phyloP scores from a whole-genome alignment of 92 coral and sea anemone species.

The Meandrina meandrites region DNA sequence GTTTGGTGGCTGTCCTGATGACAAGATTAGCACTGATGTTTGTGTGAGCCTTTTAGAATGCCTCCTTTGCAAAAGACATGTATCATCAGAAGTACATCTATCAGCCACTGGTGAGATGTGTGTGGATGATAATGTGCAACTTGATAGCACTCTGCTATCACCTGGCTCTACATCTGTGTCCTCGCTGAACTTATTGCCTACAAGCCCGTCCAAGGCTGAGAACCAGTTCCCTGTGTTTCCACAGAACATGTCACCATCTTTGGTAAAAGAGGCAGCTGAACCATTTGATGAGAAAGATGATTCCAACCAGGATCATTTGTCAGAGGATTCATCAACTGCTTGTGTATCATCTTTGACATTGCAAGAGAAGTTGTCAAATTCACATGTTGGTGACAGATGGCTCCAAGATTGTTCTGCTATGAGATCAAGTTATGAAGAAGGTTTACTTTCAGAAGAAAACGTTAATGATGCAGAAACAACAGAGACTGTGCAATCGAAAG shows the following conservation, averaged over 20 bases:
- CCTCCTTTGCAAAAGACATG: neutral
- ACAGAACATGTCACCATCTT: neutral
- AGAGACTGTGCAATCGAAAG: neutral
- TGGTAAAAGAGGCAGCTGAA: neutral
- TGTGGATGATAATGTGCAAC: neutral
- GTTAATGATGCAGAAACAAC: neutral
- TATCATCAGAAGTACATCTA: neutral
- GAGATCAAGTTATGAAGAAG: neutral
- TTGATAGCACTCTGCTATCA: neutral
- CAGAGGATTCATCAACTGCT: neutral
- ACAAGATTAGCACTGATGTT: neutral
- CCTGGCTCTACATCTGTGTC: neutral
- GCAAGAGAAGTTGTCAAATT: neutral
- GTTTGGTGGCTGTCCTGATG: neutral
- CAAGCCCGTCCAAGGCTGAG: neutral
- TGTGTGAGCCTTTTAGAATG: conserved; percentile 16
- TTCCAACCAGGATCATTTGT: too few relatives aligned
- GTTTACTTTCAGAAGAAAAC: neutral
- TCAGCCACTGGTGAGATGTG: neutral
- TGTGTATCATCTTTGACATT: neutral
- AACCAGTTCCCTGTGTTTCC: neutral
- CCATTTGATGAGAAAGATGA: neutral
- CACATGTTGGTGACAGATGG: neutral
- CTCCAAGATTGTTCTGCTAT: neutral
- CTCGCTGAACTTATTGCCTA: conserved; percentile 13